Base-by-base conservation (phyloP, 2,888 invertebrate species). In the Sesia apiformis region DNA sequence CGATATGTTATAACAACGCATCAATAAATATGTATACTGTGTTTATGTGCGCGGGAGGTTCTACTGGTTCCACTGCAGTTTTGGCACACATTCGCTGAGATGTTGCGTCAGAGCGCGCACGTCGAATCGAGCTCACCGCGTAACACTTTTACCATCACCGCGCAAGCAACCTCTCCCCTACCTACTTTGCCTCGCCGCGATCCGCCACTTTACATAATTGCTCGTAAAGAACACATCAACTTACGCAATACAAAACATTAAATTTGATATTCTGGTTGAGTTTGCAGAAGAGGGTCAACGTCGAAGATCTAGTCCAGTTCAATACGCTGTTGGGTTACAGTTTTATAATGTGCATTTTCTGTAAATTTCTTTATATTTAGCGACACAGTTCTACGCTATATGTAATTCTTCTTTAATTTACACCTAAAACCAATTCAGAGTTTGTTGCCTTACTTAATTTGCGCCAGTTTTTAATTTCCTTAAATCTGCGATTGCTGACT, bases 61-160 rank as follows among this genome's bases (percentile, higher is more conserved):
- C n/a, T 46, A 46, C 46, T 46, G 46, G 8, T 77, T 81, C 68
- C 74, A 70, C 74, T 88, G 87, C 86, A 86, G 76, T 86, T 86
- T 84, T 85, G 86, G 86, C 88, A 87, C 78, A 89, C 84, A 87
- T 88, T 86, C 77, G 81, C 76, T 56, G 60, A 55, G 61, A 57
- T 57, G 69, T 86, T 85, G 86, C 86, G 78, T 86, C 78, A 84
- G 69, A 57, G 57, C 62, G 65, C 66, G 66, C 67, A 67, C 69
- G 68, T 69, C 67, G 78, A 76, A 84, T 78, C 77, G 82, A 74
- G 86, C 76, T 76, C 85, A 76, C 69, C 75, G 79, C 78, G 86
- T 87, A 86, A 87, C 83, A 88, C 86, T 87, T 85, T 83, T 84
- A 83, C 84, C 80, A 79, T 82, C 79, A 77, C 81, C 69, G 75